Percentiles rank a stretch among this genome's conserved stretches.
phyloP scores from a whole-genome alignment of 2,113 vertebrate genomes.

The Hippocampus abdominalis region DNA sequence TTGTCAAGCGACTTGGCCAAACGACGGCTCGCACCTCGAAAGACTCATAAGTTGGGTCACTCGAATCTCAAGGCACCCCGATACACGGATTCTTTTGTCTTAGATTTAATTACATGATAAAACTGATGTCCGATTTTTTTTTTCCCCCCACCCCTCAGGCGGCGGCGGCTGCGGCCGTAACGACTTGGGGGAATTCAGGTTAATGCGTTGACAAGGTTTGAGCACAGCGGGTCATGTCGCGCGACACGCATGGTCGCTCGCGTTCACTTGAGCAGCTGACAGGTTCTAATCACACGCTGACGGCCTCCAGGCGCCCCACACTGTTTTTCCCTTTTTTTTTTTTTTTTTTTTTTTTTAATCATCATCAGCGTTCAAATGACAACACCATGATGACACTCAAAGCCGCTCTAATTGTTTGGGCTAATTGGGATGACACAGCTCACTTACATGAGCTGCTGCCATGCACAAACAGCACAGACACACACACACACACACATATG shows the following conservation, averaged over 20 bases:
- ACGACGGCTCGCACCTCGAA: neutral
- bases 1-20: neutral
- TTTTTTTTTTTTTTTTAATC: conserved; percentile 78
- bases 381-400: conserved; percentile 90
- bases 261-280: conserved; percentile 87
- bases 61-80: neutral
- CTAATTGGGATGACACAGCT: conserved; percentile 77
- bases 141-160: conserved; percentile 59
- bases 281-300: conserved; percentile 90
- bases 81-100: neutral
- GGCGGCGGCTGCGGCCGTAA: conserved; percentile 69
- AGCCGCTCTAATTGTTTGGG: conserved; percentile 95
- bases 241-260: conserved; percentile 85
- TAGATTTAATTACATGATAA: neutral
- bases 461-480: conserved; percentile 9
- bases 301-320: conserved; percentile 86
- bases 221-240: conserved; percentile 96
- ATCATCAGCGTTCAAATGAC: conserved; percentile 90
- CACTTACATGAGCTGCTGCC: conserved; percentile 36
- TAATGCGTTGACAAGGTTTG: conserved; percentile 99
- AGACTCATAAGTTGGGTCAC: too few relatives aligned
- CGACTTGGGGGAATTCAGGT: conserved; percentile 97
- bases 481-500: neutral
- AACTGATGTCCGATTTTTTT: neutral
- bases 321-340: neutral